Percentiles rank a stretch among this genome's conserved stretches.
Conservation (phyloP, 2,797 vertebrate genomes). For the Peromyscus aztecus region DNA sequence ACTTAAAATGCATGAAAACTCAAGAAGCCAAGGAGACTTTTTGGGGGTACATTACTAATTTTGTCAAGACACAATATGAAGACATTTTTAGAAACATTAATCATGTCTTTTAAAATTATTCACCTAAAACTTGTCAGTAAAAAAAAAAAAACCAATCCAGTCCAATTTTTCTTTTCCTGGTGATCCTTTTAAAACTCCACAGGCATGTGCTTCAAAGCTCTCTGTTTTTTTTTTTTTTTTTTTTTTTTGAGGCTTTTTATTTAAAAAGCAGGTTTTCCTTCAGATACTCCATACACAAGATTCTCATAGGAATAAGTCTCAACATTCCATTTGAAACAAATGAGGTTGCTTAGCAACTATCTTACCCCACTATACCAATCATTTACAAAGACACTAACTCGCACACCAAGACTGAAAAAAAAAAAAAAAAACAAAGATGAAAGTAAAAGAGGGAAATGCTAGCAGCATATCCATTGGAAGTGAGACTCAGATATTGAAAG, state of each 20-base stretch:
- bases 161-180: neutral
- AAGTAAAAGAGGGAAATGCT: conserved; percentile 21
- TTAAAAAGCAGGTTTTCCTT: conserved; percentile 7
- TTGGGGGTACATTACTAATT: neutral
- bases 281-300: neutral
- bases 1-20: neutral
- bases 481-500: neutral
- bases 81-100: neutral
- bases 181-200: neutral
- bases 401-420: conserved; percentile 36
- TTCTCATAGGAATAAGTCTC: neutral
- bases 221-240: neutral
- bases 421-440: conserved; percentile 43
- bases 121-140: conserved; percentile 21
- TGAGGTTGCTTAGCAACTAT: conserved; percentile 72
- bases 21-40: neutral
- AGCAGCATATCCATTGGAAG: neutral
- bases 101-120: neutral
- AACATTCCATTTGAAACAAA: neutral
- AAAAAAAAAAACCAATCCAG: neutral
- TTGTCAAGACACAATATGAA: neutral
- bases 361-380: neutral
- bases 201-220: neutral
- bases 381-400: neutral
- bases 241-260: neutral